These are phyloP conservation scores for Anastrepha ludens DNA, from an alignment of 1,140 invertebrate genomes.

Conservation along the genomic window DNA sequence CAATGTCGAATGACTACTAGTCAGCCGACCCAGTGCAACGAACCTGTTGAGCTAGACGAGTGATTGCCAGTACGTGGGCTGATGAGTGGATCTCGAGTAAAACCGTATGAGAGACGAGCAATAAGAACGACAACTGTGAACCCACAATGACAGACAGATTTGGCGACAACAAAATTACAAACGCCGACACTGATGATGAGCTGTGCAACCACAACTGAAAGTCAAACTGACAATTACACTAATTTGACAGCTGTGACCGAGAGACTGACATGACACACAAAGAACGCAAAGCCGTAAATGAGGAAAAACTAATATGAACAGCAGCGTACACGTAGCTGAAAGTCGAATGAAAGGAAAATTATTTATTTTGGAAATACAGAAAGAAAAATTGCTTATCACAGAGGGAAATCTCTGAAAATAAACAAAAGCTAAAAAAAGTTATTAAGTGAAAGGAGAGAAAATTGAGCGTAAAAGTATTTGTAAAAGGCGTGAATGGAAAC, in stretches of 20 bases:
- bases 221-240: conserved; percentile 28
- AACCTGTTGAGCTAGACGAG: conserved; percentile 38
- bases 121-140: background rate
- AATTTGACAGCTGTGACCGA: conserved; percentile 48
- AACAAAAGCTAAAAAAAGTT: background rate
- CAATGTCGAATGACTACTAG: background rate
- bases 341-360: background rate
- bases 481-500: background rate
- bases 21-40: background rate
- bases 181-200: background rate
- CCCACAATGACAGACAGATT: conserved; percentile 14
- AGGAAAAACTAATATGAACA: background rate
- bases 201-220: conserved; percentile 6
- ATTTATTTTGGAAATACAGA: conserved; percentile 9
- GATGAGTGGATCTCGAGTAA: background rate
- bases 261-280: conserved; percentile 16
- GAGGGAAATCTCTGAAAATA: background rate
- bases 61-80: background rate
- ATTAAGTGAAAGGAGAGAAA: conserved; percentile 9
- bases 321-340: background rate
- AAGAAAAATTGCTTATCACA: background rate
- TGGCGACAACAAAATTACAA: background rate
- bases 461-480: background rate
- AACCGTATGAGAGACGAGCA: background rate
- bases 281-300: conserved; percentile 23